These are phyloP conservation scores for Sebastes matsubarae DNA, from an alignment of 2,797 vertebrate species.

Conservation along the genomic window DNA sequence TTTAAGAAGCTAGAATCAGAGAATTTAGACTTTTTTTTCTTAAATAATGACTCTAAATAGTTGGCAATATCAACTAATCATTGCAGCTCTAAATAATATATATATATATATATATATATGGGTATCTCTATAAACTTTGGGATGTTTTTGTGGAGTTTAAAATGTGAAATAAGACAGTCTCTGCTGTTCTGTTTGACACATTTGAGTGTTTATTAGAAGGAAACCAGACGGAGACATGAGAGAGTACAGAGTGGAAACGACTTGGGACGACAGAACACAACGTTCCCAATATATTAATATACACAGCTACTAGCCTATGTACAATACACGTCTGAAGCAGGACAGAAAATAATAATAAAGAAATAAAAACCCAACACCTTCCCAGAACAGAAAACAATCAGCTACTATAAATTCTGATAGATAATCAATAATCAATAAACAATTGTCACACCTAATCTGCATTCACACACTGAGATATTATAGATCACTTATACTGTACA, in stretches of 20 bases:
- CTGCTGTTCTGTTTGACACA: background rate
- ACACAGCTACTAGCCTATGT: slow-evolving; percentile 78
- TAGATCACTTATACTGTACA: slow-evolving; percentile 47
- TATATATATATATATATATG: too few relatives aligned
- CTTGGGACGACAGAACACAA: slow-evolving; percentile 43
- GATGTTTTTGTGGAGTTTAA: background rate
- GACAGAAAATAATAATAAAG: background rate
- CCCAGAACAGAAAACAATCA: slow-evolving; percentile 33
- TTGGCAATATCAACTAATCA: too few relatives aligned
- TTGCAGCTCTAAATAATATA: too few relatives aligned
- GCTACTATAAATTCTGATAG: slow-evolving; percentile 52
- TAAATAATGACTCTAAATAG: too few relatives aligned
- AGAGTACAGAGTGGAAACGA: slow-evolving; percentile 45
- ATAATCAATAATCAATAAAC: slow-evolving; percentile 54
- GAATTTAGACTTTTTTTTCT: too few relatives aligned
- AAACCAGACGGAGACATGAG: slow-evolving; percentile 29
- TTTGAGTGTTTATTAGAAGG: slow-evolving; percentile 53
- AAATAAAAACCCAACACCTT: background rate
- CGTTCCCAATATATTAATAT: slow-evolving; percentile 81
- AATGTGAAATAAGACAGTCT: background rate
- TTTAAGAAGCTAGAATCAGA: too few relatives aligned
- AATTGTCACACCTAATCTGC: slow-evolving; percentile 56
- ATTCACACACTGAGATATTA: slow-evolving; percentile 64
- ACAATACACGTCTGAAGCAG: slow-evolving; percentile 57
- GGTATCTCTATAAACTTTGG: background rate